Percentiles rank a stretch among this genome's conserved stretches.
Evolutionary conservation across 2,113 vertebrate genomes (phyloP).

Genomic region (Platanista minor): DNA sequence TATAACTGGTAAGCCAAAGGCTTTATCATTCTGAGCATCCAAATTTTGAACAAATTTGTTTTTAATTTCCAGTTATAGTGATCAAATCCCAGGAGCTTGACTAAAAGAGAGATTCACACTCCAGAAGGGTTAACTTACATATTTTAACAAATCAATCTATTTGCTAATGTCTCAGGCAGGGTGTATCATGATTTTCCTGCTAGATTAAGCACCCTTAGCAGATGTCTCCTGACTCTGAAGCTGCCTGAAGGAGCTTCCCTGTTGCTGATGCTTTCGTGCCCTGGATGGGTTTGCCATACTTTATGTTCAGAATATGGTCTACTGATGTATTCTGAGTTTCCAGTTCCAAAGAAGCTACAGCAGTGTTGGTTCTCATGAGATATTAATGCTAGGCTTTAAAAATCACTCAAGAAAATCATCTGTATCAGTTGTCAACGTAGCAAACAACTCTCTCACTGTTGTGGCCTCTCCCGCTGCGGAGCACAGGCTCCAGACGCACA

Average conservation of each 20-base stretch:
- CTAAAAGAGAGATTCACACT: neutral
- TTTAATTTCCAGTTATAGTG: constrained; percentile 36
- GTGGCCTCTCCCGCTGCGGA: too few relatives aligned
- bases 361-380: neutral
- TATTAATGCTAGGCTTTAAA: neutral
- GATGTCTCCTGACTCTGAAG: neutral
- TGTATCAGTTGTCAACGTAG: neutral
- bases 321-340: neutral
- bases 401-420: neutral
- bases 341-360: neutral
- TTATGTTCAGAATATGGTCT: neutral
- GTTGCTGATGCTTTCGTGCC: neutral
- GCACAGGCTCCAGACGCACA: too few relatives aligned
- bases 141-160: neutral
- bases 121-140: neutral
- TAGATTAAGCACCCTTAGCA: neutral
- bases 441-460: neutral
- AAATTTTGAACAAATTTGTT: constrained; percentile 48
- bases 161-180: neutral
- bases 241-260: neutral
- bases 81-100: constrained; percentile 1
- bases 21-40: constrained; percentile 40
- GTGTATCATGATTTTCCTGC: neutral
- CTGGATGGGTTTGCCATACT: neutral
- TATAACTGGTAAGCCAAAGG: constrained; percentile 20